phyloP scores from a whole-genome alignment of 2,113 vertebrate genomes.

The Mionectes macconnelli region DNA sequence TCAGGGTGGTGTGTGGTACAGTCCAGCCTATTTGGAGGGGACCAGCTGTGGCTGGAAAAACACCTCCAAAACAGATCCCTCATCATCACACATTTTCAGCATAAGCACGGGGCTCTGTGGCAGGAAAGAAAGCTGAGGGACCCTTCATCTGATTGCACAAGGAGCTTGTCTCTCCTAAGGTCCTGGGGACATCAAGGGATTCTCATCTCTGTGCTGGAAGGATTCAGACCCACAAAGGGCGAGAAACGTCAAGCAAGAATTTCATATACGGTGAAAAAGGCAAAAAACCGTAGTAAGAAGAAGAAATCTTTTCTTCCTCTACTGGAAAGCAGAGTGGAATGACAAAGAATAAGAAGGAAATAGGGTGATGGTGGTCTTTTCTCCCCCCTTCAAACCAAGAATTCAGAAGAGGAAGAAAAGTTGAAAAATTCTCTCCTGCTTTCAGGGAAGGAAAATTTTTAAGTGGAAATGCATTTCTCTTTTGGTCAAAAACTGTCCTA shows the following conservation, averaged over 20 bases:
- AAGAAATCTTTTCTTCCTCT: not conserved
- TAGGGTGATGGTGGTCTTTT: fast-evolving
- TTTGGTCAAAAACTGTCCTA: not conserved
- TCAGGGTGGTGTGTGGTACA: not conserved
- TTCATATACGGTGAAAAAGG: fast-evolving
- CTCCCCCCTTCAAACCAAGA: not conserved
- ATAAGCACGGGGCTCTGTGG: not conserved
- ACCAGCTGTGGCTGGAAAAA: not conserved
- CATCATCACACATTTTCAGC: not conserved
- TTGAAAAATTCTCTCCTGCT: not conserved
- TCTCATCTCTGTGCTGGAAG: fast-evolving
- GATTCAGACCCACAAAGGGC: not conserved
- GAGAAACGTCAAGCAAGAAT: not conserved
- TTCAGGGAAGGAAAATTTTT: not conserved
- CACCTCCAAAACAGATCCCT: not conserved
- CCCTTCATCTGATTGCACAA: not conserved
- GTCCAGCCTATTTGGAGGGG: not conserved
- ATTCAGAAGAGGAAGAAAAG: not conserved
- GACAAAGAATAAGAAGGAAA: not conserved
- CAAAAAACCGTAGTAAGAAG: fast-evolving
- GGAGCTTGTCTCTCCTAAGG: not conserved
- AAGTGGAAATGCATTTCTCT: not conserved
- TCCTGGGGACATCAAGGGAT: fast-evolving
- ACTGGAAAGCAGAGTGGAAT: not conserved
- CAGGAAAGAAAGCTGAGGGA: not conserved